Evolutionary conservation across 2,113 vertebrate species (phyloP), one percentile per base, ranked within the genome.

Genomic region (Ia io): DNA sequence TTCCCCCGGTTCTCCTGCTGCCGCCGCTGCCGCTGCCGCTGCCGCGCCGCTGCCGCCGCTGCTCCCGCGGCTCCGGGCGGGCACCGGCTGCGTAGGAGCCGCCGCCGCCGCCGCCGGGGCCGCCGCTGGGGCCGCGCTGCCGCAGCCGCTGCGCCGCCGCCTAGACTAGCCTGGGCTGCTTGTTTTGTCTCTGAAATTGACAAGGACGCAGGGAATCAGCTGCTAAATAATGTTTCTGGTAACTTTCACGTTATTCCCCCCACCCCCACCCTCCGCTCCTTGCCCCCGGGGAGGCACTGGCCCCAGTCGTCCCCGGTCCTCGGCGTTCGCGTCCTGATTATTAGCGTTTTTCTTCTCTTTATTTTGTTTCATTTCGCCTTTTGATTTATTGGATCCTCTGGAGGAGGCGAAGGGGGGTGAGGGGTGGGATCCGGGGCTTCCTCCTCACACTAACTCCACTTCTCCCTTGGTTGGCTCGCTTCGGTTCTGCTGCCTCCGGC

Each of bases 191-290:
- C 97, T 98, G 97, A 97, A 99, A 98, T 98, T 98, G 98, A 98
- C 98, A 98, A 98, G 98, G 97, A 98, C 97, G 96, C 98, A 97
- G 98, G 98, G 98, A 97, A 98, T 97, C 97, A 97, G 96, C 98
- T 96, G 97, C 98, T 99, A 98, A 98, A 97, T 98, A 98, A 99
- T 99, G 99, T 99, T 99, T 99, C 98, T 99, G 99, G 99, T 99
- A 99, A 99, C 98, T 98, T 98, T 98, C 98, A 97, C 97, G 97
- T 98, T 98, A 98, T 98, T 98, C 97, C 94, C 98, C 92, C 94
- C 95, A 84, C 84, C 47, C 56, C 79, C 92, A 93, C 96, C 92
- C 96, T 96, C 94, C 51, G 97, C 95, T 97, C 97, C 88, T 92
- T 93, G 96, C 95, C 95, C 89, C 94, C 69, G 94, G 97, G 96